Percentiles rank a stretch among this genome's conserved stretches.
Evolutionary conservation across 1,140 invertebrate species (phyloP).

Genomic region (Teleopsis dalmanni): DNA sequence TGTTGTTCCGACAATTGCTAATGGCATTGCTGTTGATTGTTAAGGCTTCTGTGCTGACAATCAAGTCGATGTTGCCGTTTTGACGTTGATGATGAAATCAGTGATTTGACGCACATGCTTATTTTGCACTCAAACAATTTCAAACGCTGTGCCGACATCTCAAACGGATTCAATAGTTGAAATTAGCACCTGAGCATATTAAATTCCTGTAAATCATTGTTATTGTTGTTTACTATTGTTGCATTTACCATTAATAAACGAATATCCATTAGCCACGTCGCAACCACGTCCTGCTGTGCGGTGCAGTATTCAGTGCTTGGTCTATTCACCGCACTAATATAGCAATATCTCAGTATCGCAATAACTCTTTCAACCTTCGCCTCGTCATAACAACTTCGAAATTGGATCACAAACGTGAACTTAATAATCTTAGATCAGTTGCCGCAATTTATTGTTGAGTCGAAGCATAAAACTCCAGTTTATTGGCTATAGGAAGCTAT

Average conservation of each 20-base stretch:
- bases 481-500: too few relatives aligned
- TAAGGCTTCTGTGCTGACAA: too few relatives aligned
- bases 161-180: slow-evolving; percentile 7
- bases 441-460: too few relatives aligned
- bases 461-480: too few relatives aligned
- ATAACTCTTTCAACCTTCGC: neutral
- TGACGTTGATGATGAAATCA: neutral
- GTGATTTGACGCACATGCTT: neutral
- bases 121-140: neutral
- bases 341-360: neutral
- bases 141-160: neutral
- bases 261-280: too few relatives aligned
- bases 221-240: neutral
- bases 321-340: neutral
- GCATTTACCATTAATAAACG: neutral
- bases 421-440: too few relatives aligned
- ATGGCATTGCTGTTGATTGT: too few relatives aligned
- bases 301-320: neutral
- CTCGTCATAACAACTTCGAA: slow-evolving; percentile 1
- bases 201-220: slow-evolving; percentile 16
- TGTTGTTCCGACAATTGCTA: too few relatives aligned
- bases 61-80: neutral
- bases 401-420: slow-evolving; percentile 8
- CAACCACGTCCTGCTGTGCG: neutral
- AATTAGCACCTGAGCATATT: slow-evolving; percentile 18